Evolutionary conservation across 30 jellyfish, hydroid and myxozoan genomes (phyloP), one percentile per base, ranked within the genome.

Genomic region (Cassiopea xamachana): DNA sequence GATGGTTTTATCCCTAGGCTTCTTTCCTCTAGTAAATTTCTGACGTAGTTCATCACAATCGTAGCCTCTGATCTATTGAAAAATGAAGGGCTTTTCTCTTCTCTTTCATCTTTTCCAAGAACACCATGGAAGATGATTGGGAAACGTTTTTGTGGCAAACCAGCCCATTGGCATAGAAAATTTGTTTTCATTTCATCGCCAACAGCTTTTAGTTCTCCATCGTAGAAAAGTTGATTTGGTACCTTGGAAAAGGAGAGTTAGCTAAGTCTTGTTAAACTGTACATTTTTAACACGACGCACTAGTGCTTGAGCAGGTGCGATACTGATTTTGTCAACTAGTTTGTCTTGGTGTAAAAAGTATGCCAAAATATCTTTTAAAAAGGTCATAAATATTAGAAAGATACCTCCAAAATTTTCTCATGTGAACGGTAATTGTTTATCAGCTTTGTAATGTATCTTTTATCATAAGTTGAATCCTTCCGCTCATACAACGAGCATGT

Each of bases 81-180:
- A 91, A 95, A 94, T 2, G 98, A 94, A 2, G 98, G 98, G 48
- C 98, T 87, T 83, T 82, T 82, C 79, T 97, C 96, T 75, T 94
- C 98, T 14, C 98, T 70, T 19, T 60, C 79, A 39, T 94, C 98
- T 9, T 70, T 92, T 18, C 97, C 96, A 91, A 89, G 80, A 48
- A 94, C 85, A 18, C 97, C 98, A 77, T 94, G 97, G 82, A 94
- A 94, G 2, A 94, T 69, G 51, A 94, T 50, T 2, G 97, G 97
- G 79, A 74, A 70, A 50, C 71, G 73, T 49, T 68, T 48, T 50
- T 27, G 61, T 15, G 97, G 96, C 39, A 94, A 62, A 1, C 51
- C 64, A 18, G 45, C 71, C 82, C 90, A 80, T 27, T 73, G 76
- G 39, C 79, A 49, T 69, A 89, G 87, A 13, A 73, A 50, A 19